Percentiles rank a stretch among this genome's conserved stretches.
These are phyloP conservation scores for Antechinus flavipes DNA, from an alignment of 2,113 vertebrate genomes.

Conservation along the genomic window DNA sequence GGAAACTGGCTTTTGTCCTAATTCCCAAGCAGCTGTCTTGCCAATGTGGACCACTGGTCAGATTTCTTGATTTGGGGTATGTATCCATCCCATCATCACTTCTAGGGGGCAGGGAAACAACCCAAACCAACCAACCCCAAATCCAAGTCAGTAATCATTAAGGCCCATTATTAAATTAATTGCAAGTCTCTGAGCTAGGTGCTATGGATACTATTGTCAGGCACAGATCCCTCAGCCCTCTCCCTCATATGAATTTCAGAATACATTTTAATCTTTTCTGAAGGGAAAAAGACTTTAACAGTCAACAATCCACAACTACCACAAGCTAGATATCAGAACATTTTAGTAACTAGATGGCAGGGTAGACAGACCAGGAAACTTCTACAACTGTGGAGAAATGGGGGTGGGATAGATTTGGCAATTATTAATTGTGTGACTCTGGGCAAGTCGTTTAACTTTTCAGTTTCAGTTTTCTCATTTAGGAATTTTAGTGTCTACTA, in stretches of 20 bases:
- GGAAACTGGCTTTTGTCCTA: background rate
- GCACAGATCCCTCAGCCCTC: background rate
- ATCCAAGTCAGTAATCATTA: background rate
- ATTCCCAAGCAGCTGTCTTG: background rate
- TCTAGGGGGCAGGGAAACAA: background rate
- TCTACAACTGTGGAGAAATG: background rate
- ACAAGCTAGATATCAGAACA: background rate
- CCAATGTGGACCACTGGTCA: background rate
- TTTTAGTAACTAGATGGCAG: background rate
- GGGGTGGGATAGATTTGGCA: background rate
- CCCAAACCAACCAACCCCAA: background rate
- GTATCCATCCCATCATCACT: background rate
- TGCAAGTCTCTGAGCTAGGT: background rate
- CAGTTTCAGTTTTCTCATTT: background rate
- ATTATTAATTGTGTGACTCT: background rate
- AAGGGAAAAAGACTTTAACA: background rate
- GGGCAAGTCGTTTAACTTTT: background rate
- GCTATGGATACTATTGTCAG: background rate
- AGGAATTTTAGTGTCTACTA: background rate
- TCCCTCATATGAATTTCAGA: background rate
- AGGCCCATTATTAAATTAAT: background rate
- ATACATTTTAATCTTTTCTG: background rate
- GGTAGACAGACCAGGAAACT: background rate
- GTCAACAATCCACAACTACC: background rate
- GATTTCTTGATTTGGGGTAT: background rate